Base-by-base conservation (phyloP, 1,140 invertebrate species). In the Gryllus bimaculatus region DNA sequence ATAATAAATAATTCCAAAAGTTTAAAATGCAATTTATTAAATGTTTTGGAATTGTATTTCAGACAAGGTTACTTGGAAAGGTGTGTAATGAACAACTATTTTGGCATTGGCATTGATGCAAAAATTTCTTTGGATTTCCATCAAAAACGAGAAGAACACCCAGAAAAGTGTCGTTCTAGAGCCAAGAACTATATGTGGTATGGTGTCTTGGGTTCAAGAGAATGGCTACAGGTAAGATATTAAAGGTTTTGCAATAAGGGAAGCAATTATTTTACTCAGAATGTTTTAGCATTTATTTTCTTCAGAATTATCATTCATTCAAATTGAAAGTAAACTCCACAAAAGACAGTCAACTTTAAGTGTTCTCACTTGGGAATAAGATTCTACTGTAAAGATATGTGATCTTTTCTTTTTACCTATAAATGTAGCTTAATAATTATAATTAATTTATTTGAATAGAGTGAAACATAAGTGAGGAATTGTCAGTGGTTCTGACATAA, bases 81-180 rank as follows among this genome's bases (percentile, higher is more conserved):
- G 81, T 97, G 95, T 81, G 97, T 99, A 0, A 99, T 99, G 97
- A 99, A 99, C 85, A 99, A 99, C 85, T 99, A 99, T 86, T 99
- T 99, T 87, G 98, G 98, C 8, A 99, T 99, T 84, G 98, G 98
- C 15, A 96, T 99, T 76, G 98, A 99, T 88, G 98, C 98, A 0
- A 99, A 99, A 87, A 98, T 99, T 47, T 96, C 96, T 12, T 86
- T 99, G 12, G 97, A 99, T 84, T 99, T 99, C 85, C 98, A 99
- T 86, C 96, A 97, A 83, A 98, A 98, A 85, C 88, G 97, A 48
- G 97, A 99, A 85, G 97, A 98, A 85, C 97, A 99, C 87, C 98
- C 98, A 2, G 96, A 99, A 84, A 99, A 99, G 85, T 99, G 96
- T 87, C 89, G 95, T 80, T 97, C 93, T 5, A 88, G 97, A 75